Base-by-base conservation (phyloP, 2,888 invertebrate species). In the Lithophane ornitopus region DNA sequence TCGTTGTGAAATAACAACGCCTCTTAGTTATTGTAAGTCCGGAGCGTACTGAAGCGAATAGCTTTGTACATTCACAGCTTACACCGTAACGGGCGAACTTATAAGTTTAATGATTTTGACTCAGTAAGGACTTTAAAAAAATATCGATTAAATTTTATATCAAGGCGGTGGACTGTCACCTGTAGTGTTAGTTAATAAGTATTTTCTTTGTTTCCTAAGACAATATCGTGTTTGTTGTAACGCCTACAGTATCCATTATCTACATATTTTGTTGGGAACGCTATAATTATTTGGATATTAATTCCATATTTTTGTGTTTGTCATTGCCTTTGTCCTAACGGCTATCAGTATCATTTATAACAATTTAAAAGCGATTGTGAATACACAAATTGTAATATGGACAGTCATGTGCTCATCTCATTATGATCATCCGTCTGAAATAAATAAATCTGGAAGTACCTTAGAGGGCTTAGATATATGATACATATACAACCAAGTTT, bases 1-100 rank as follows among this genome's bases (percentile, higher is more conserved):
- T 74, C 76, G 77, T 88, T 85, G 75, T 84, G 84, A 81, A 86
- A 82, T 75, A 74, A 80, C 78, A 85, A 85, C 67, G 73, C 70
- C 56, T 71, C 79, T 86, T 76, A 73, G 76, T 76, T 84, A 81
- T 81, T 85, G 76, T 74, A 69, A 65, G 69, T 19, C 62, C 62
- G 34, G 34, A 56, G 73, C 66, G 59, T 69, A 73, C 69, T 78
- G 68, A 71, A 74, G 62, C 71, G 73, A 22, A 70, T 70, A 68
- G 68, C 81, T 73, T 84, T 74, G 58, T 78, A 68, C 70, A 61
- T 74, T 84, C 66, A 78, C 34, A 65, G 61, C 67, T 70, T 74
- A 72, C 54, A 59, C 69, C 39, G 44, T 74, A 74, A 69, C 63
- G 46, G 46, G n/a, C 44, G 56, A 62, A 69, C 62, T 75, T 70